Conservation (phyloP, 2,113 vertebrate species). For the Carassius auratus region DNA sequence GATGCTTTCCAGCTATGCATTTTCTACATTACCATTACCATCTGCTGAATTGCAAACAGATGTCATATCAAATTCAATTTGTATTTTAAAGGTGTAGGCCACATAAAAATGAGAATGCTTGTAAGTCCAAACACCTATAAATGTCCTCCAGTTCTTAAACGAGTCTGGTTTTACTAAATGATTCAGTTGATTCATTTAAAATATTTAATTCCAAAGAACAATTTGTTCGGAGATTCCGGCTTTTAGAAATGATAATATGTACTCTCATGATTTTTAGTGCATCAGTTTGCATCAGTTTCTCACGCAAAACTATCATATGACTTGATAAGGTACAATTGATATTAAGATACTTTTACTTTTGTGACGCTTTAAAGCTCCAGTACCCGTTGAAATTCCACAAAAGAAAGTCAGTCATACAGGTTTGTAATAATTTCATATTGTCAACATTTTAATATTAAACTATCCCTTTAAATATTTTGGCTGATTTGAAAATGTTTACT, state of each 20-base stretch:
- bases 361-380: not conserved
- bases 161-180: not conserved
- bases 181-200: not conserved
- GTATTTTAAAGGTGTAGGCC: not conserved
- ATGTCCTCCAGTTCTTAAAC: not conserved
- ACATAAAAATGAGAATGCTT: not conserved
- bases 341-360: not conserved
- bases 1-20: conserved; percentile 8
- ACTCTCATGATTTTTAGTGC: not conserved
- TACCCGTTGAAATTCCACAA: not conserved
- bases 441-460: not conserved
- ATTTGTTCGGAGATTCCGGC: not conserved
- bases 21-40: not conserved
- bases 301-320: not conserved
- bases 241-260: not conserved
- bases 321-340: not conserved
- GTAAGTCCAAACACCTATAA: not conserved
- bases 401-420: not conserved
- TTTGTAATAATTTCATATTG: not conserved
- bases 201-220: not conserved
- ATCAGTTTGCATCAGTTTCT: not conserved
- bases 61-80: not conserved
- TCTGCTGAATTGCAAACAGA: not conserved
- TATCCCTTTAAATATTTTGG: not conserved
- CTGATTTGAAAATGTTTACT: not conserved